phyloP scores from a whole-genome alignment of 2,113 vertebrate species.

The Chamaea fasciata region DNA sequence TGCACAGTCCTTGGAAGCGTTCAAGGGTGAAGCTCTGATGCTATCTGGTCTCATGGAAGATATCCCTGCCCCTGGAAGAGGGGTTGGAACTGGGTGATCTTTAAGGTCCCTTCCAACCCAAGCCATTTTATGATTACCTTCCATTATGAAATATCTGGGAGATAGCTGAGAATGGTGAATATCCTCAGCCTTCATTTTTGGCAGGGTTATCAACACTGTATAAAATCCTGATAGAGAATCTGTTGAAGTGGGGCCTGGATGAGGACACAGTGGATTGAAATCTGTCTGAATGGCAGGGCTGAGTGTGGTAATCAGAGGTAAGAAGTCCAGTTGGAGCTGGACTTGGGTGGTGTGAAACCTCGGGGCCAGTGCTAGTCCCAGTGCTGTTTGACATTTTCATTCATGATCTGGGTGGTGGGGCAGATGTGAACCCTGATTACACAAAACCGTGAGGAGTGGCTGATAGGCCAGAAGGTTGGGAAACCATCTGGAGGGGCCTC shows the following conservation, averaged over 20 bases:
- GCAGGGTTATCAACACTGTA: not conserved
- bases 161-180: not conserved
- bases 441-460: not conserved
- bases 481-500: not conserved
- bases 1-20: not conserved
- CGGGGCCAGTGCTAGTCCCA: not conserved
- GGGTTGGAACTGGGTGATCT: not conserved
- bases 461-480: not conserved
- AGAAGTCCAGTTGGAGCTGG: not conserved
- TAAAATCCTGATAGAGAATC: not conserved
- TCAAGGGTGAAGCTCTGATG: not conserved
- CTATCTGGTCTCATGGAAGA: not conserved
- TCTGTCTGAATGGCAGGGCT: not conserved
- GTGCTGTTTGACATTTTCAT: not conserved
- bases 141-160: not conserved
- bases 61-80: not conserved
- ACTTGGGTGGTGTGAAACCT: not conserved
- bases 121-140: not conserved
- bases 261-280: not conserved
- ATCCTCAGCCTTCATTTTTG: not conserved
- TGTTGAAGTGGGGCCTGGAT: not conserved
- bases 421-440: not conserved
- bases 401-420: not conserved
- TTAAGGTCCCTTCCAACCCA: not conserved
- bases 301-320: not conserved